Base-by-base conservation (phyloP, 2,888 invertebrate species). In the Drosophila formosana region DNA sequence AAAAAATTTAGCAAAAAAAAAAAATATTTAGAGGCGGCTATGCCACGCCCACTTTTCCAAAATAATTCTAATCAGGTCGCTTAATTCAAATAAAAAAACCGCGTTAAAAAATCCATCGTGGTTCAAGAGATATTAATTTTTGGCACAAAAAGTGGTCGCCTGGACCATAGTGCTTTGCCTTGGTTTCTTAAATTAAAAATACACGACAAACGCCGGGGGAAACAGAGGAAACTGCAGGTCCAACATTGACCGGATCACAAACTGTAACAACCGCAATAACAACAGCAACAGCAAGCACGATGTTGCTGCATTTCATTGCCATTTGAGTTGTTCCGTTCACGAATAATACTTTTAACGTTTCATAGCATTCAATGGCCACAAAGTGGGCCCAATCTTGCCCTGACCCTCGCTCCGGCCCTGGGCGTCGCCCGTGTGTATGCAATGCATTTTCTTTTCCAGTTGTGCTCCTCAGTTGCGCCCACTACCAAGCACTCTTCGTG, bases 301-400 rank as follows among this genome's bases (percentile, higher is more conserved):
- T 11, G 47, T 72, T 47, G 56, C 37, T 75, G 53, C 53, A 66
- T 60, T 66, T 76, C 60, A 72, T 65, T 58, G 66, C 50, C 56
- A 70, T 67, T 58, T 65, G 61, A 47, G 70, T 57, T 69, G 55
- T 64, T 70, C 49, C 71, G 58, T 60, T 68, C 60, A 60, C 80
- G 68, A 70, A 77, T 77, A 80, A 85, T 82, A 84, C 85, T 82
- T 79, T 88, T 82, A 77, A 85, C 71, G 69, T 85, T 89, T 84
- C 73, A 79, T 63, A 63, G 75, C 85, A 78, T 77, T 79, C 69
- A 87, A 77, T 88, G 70, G 66, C 53, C 45, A 68, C 53, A 57
- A 66, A 66, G 51, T 72, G 60, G 77, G 55, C 43, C 28, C 26
- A 32, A 34, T 28, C n/a, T 4, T 13, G 9, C 8, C 4, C 13